These are phyloP conservation scores for Centrocercus urophasianus DNA, from an alignment of 2,113 vertebrate genomes.

Conservation along the genomic window DNA sequence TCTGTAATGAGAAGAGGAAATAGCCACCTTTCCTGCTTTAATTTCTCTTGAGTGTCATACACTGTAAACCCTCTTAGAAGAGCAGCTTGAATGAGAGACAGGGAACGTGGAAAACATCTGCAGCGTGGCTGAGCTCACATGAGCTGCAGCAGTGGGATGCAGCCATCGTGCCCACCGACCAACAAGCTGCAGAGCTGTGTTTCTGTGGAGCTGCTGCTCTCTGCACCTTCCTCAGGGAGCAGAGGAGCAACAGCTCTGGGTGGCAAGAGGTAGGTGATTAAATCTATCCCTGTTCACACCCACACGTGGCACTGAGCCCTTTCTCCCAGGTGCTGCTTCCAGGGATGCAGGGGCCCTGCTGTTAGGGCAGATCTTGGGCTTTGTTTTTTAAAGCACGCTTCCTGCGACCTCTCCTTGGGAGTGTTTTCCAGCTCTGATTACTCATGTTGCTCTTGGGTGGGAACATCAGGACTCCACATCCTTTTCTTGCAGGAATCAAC, in stretches of 20 bases:
- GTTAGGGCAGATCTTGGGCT: not conserved
- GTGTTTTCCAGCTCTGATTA: not conserved
- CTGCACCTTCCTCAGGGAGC: not conserved
- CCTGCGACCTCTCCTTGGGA: not conserved
- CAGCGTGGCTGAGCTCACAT: not conserved
- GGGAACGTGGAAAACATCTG: not conserved
- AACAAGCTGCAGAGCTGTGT: no score
- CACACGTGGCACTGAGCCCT: not conserved
- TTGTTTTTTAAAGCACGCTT: not conserved
- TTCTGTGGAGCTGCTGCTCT: not conserved
- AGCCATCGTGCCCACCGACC: no score
- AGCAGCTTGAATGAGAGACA: not conserved
- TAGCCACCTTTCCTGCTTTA: not conserved
- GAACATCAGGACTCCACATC: not conserved
- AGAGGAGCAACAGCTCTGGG: not conserved
- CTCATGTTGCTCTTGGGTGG: not conserved
- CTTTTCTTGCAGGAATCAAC: not conserved
- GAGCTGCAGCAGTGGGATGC: not conserved
- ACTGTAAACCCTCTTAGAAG: not conserved
- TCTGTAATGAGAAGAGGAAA: not conserved
- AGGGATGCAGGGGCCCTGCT: not conserved
- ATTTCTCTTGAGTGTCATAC: not conserved
- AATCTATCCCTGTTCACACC: not conserved
- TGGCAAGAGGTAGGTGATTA: not conserved
- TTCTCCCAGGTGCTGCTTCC: not conserved